A percentile compares a stretch with the other conserved stretches of the same genome.
Conservation (phyloP, 2,888 invertebrate species). For the Andricus quercusramuli region DNA sequence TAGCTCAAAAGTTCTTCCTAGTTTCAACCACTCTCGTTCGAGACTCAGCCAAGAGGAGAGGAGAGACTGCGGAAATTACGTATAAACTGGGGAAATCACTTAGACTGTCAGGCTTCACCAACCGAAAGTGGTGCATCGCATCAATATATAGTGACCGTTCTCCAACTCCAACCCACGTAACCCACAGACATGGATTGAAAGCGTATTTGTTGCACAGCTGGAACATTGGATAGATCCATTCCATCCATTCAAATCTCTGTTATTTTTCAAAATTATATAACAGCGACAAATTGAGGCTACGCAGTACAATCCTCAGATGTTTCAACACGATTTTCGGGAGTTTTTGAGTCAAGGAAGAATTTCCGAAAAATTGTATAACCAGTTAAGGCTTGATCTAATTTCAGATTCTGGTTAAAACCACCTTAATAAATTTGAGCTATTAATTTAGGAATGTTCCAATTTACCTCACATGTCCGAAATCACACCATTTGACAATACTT, state of each 20-base stretch:
- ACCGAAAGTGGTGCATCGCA: constrained; percentile 38
- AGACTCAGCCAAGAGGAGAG: constrained; percentile 31
- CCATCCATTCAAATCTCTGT: neutral
- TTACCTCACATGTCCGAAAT: no score
- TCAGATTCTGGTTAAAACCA: no score
- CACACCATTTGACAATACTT: no score
- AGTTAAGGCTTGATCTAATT: no score
- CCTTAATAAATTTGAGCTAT: no score
- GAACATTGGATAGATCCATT: neutral
- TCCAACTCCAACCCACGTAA: constrained; percentile 10
- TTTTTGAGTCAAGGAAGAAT: neutral
- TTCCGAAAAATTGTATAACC: no score
- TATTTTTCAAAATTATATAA: neutral
- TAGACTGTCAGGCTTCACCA: constrained; percentile 38
- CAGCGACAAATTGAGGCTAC: neutral
- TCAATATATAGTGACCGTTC: constrained; percentile 39
- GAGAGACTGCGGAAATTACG: constrained; percentile 39
- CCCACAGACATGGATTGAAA: constrained; percentile 15
- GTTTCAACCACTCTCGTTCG: constrained; percentile 40
- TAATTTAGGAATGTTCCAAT: no score
- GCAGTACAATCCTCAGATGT: neutral
- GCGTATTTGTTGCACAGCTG: constrained; percentile 5
- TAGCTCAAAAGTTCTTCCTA: constrained; percentile 40
- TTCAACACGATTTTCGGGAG: neutral
- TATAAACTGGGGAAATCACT: constrained; percentile 39